Evolutionary conservation across 2,797 vertebrate genomes (phyloP).

Genomic region (Tenualosa ilisha): DNA sequence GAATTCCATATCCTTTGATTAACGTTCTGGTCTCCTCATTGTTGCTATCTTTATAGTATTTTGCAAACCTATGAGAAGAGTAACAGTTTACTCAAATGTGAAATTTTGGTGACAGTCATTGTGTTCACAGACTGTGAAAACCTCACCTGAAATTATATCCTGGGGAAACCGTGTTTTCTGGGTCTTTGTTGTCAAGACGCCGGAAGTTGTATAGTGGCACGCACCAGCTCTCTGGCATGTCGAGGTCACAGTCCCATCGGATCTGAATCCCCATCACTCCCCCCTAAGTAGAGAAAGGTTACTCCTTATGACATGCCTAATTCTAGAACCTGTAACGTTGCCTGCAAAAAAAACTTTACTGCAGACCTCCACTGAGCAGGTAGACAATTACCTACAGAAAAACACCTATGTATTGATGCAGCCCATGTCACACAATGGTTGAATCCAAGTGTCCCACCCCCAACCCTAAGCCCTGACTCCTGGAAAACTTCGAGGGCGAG

Average conservation of each 20-base stretch:
- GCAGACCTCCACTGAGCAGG: no score
- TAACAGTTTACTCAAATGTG: neutral
- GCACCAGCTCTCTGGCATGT: conserved; percentile 72
- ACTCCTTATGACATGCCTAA: no score
- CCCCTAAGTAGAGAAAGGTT: conserved; percentile 69
- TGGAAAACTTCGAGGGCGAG: no score
- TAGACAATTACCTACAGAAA: no score
- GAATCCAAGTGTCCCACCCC: no score
- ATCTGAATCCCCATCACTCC: conserved; percentile 87
- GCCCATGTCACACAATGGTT: no score
- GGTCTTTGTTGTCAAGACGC: conserved; percentile 80
- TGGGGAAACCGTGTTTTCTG: conserved; percentile 75
- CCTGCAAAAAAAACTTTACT: no score
- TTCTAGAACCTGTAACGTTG: no score
- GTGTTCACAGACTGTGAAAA: neutral
- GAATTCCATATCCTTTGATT: conserved; percentile 84
- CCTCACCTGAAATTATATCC: conserved; percentile 85
- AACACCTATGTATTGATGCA: no score
- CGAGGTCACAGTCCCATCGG: conserved; percentile 86
- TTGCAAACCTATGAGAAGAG: conserved; percentile 73
- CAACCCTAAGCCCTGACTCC: no score
- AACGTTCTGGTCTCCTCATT: conserved; percentile 75
- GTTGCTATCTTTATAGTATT: conserved; percentile 71
- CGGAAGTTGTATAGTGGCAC: conserved; percentile 79
- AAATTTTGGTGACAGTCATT: neutral